Conservation (phyloP, 2,888 invertebrate genomes). For the Eupithecia dodoneata region DNA sequence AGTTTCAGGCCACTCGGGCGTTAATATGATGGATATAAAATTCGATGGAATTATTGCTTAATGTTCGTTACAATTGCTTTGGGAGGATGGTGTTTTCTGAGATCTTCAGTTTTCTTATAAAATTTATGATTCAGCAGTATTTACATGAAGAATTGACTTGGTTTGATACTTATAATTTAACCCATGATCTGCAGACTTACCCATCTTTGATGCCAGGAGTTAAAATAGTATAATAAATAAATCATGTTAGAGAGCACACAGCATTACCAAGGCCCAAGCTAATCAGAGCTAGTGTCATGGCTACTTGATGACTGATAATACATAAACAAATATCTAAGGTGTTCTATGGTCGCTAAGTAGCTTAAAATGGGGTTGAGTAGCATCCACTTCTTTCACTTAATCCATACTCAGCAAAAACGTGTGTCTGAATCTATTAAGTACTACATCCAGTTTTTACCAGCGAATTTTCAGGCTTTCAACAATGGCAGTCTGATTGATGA, state of each 20-base stretch:
- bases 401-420: not conserved
- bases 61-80: conserved; percentile 76
- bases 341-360: no score
- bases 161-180: not conserved
- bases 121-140: conserved; percentile 8
- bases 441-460: conserved; percentile 42
- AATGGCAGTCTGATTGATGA: conserved; percentile 63
- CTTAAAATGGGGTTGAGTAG: not conserved
- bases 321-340: no score
- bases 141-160: not conserved
- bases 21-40: conserved; percentile 82
- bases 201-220: not conserved
- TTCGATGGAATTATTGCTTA: conserved; percentile 82
- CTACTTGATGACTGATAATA: no score
- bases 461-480: conserved; percentile 47
- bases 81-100: conserved; percentile 64
- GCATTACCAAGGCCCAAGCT: no score
- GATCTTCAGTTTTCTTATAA: conserved; percentile 44
- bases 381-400: not conserved
- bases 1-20: conserved; percentile 65
- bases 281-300: no score
- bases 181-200: not conserved
- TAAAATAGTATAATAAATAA: not conserved
- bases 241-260: no score
- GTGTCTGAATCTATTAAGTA: not conserved